Evolutionary conservation across 2,113 vertebrate species (phyloP), one percentile per base, ranked within the genome.

Genomic region (Centropus bengalensis): DNA sequence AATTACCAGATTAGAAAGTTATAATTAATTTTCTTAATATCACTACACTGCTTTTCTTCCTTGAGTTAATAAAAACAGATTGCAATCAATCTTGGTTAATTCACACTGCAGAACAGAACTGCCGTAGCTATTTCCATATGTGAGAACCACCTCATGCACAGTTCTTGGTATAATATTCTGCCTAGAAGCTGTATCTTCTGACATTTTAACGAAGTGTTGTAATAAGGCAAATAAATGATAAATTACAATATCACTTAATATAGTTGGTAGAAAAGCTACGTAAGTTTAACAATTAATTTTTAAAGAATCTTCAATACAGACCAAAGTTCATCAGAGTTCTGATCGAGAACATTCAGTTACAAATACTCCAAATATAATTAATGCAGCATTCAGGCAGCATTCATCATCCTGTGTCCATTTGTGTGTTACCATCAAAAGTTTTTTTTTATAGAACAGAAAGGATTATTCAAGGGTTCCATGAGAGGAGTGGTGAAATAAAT

Each of bases 1-100:
- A 96, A 97, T 97, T 97, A 97, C 94, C 89, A 98, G 95, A 96
- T 97, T 96, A 89, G 75, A 97, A 97, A 97, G 91, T 94, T 94
- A 95, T 91, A 95, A 97, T 97, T 93, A 97, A 97, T 98, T 97
- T 93, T 95, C 91, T 97, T 96, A 97, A 93, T 96, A 95, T 67
- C 90, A 89, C 91, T 95, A 89, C 71, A 93, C 82, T 30, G 85
- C 86, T 94, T 96, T 96, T 94, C 82, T 96, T 96, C 80, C 89
- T 89, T 88, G 40, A 95, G 94, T 95, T 97, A 95, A 96, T 97
- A 96, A 96, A 96, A 97, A 88, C 87, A 96, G 89, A 96, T 75
- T 82, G 88, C 67, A 92, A 94, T 97, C 95, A 97, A 97, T 97
- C 94, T 96, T 51, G 56, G 32, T 94, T 95, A 96, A 96, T 81